Evolutionary conservation across 2,888 invertebrate species (phyloP), one percentile per base, ranked within the genome.

Genomic region (Cyrtodaria siliqua): DNA sequence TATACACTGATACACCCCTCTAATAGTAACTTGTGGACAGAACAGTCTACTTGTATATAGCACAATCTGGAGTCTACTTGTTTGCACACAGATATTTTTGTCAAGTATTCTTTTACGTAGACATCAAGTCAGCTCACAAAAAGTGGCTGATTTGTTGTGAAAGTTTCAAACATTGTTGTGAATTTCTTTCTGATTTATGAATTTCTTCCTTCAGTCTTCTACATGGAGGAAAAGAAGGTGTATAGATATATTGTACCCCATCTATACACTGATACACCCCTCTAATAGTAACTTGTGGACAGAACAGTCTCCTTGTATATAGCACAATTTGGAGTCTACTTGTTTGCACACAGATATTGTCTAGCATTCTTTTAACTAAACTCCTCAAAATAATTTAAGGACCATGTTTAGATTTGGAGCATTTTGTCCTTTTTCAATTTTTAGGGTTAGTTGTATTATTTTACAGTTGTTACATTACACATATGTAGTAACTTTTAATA

Each of bases 1-100:
- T 50, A 20, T 20, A 42, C 38, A 67, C 67, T 67, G 67, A 67
- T 67, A 67, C 67, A 67, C 27, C 47, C 50, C 62, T 67, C 67
- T 59, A 50, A 67, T 24, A 67, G 23, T 16, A 67, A 67, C 49
- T 23, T 67, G 59, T 49, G 27, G 24, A 67, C 40, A 67, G 67
- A 59, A 67, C 67, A 67, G 57, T 66, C 66, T 66, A 50, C 66
- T 47, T 38, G 9, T 6, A 56, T 44, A 49, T 56, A 66, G 66
- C 9, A 20, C 23, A 27, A 55, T 9, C 23, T 47, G 66, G 49
- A 66, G 66, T 66, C 66, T 66, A 66, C 57, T 66, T 66, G 38
- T 66, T 49, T 57, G 14, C 57, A 49, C 3, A 66, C 66, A 66
- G 44, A 33, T 26, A 16, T 47, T 47, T 4, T 33, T 33, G 33